Base-by-base conservation (phyloP, 2,797 vertebrate genomes). In the Tolypeutes matacus region DNA sequence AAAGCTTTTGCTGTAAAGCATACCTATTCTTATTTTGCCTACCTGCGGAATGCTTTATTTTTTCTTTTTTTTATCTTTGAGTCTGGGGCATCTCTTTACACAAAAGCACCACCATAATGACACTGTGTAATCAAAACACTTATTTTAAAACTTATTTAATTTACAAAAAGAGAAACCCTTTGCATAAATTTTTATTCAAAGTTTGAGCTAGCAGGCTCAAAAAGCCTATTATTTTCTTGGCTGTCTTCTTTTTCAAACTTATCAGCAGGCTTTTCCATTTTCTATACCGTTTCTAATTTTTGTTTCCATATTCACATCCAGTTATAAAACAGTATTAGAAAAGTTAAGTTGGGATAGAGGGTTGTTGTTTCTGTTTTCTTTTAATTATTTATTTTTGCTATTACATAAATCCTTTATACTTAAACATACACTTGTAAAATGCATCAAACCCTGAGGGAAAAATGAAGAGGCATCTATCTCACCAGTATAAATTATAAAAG, bases 221-320 rank as follows among this genome's bases (percentile, higher is more conserved):
- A 85, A 95, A 95, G 69, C n/a, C 53, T 58, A 56, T 23, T 29
- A 13, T 42, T 56, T 64, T 81, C 60, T 65, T 77, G 17, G 42
- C 36, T 86, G 36, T 76, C 29, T 4, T 92, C 25, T 82, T 53
- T 58, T 86, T 72, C 62, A 70, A 77, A 82, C 39, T 39, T 14
- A 56, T 17, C 31, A 78, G 49, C 2, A 13, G 23, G 14, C 27
- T 36, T 84, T 81, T 51, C 21, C 39, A 92, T 81, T 76, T 69
- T 81, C 80, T 94, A 42, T 11, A 78, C 36, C 65, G 39, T 62
- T 94, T 84, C 46, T 72, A 67, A 69, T n/a, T 81, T 96, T 65
- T 86, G 36, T 81, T 65, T 4, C 56, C 70, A 86, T 21, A 15
- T 89, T 70, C 13, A 88, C 56, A 64, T 69, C 5, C n/a, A 83